Evolutionary conservation across 1,140 invertebrate genomes (phyloP), one percentile per base, ranked within the genome.

Genomic region (Macrocentrus cingulum): DNA sequence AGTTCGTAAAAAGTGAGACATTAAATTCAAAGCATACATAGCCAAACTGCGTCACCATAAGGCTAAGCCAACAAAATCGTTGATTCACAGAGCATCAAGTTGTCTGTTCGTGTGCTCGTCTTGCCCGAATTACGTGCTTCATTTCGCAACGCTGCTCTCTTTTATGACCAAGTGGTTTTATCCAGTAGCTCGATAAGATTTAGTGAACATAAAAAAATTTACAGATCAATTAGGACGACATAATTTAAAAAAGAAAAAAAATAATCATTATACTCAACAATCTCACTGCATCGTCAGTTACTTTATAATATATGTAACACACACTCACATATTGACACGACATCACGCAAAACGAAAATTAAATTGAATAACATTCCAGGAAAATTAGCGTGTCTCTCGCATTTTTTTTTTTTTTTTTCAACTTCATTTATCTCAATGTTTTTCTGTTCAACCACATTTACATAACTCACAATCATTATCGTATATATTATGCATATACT

Each of bases 11-110:
- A 39, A n/a, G 36, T 39, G 36, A 39, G 13, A 39, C 36, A 11
- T 51, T 51, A 51, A 51, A 51, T 51, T 36, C 36, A 34, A 36
- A 36, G n/a, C 46, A 39, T n/a, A 13, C 36, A 39, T 4, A 39
- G 8, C 7, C 36, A 6, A 8, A 39, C 36, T n/a, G 15, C 13
- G 36, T 39, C 36, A 39, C 7, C 36, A 13, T 39, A 18, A 13
- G 3, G 37, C 49, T 36, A 25, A 34, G 32, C 49, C 25, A 36
- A 36, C 25, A 36, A 51, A 51, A 51, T 36, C 49, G 29, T 51
- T 51, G 32, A 51, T 36, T 51, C 49, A 18, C 9, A 36, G 32
- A 22, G 16, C 23, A 39, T 39, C 36, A 8, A 39, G 2, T 39
- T 15, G 4, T 39, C 11, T 11, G 13, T 39, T 39, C 13, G n/a